phyloP scores from a whole-genome alignment of 2,888 invertebrate genomes.

The Tetrapedia diversipes region DNA sequence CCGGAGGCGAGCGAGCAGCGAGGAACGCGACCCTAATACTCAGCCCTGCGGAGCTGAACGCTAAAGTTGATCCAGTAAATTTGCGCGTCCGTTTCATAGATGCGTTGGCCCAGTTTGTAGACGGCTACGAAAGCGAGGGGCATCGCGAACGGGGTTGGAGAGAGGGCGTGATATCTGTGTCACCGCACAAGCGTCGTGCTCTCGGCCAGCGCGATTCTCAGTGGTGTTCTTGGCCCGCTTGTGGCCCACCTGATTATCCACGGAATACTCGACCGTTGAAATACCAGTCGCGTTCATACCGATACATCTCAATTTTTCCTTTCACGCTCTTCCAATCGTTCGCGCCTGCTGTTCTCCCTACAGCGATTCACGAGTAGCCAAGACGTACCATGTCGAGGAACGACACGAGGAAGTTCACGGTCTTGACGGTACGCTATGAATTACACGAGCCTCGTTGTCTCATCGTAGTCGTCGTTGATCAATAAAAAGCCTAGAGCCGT shows the following conservation, averaged over 20 bases:
- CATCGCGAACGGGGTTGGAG: constrained; percentile 26
- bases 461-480: constrained; percentile 1
- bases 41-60: constrained; percentile 34
- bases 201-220: constrained; percentile 7
- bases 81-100: constrained; percentile 61
- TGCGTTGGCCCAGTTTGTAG: constrained; percentile 63
- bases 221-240: constrained; percentile 52
- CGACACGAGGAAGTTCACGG: constrained; percentile 9
- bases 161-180: constrained; percentile 54
- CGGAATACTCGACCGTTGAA: constrained; percentile 24
- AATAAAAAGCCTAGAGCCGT: constrained; percentile 5
- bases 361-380: too few relatives aligned
- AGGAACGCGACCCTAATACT: constrained; percentile 46
- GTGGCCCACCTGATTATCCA: constrained; percentile 19
- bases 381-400: background rate
- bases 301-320: background rate
- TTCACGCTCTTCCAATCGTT: background rate
- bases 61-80: constrained; percentile 58
- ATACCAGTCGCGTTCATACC: constrained; percentile 1
- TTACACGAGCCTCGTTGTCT: background rate
- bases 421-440: constrained; percentile 38
- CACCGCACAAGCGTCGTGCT: constrained; percentile 55
- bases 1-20: constrained; percentile 4
- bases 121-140: constrained; percentile 31
- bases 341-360: too few relatives aligned